A percentile compares a stretch with the other conserved stretches of the same genome.
Conservation (phyloP, 2,797 vertebrate species). For the Halcyon badia region DNA sequence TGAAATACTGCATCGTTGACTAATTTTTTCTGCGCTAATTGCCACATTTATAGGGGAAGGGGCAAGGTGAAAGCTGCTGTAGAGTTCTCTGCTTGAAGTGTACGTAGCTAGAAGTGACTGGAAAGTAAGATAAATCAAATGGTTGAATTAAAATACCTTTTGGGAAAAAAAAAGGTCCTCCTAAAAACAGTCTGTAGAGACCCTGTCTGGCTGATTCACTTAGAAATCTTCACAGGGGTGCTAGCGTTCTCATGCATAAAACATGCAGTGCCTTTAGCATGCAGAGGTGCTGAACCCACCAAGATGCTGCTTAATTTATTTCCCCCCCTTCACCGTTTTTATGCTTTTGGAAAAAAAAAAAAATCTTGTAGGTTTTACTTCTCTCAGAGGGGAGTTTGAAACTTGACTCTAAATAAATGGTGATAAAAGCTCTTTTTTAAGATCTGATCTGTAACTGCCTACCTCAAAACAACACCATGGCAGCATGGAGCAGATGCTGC, state of each 20-base stretch:
- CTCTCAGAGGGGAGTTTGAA: neutral
- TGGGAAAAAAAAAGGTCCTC: neutral
- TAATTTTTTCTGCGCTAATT: constrained; percentile 52
- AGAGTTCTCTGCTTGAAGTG: neutral
- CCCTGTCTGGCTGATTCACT: neutral
- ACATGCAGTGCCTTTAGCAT: neutral
- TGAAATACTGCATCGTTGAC: neutral
- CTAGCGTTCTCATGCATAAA: neutral
- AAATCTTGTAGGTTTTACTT: neutral
- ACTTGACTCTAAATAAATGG: neutral
- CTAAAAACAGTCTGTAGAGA: neutral
- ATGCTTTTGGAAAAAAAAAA: neutral
- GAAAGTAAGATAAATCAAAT: neutral
- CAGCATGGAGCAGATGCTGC: neutral
- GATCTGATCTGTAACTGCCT: neutral
- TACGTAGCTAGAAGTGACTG: neutral
- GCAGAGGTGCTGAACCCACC: neutral
- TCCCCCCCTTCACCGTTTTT: neutral
- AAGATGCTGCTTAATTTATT: neutral
- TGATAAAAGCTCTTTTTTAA: neutral
- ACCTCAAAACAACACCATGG: neutral
- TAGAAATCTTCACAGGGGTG: neutral
- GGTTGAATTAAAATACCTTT: neutral
- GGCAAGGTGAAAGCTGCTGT: neutral
- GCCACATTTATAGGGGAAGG: neutral